phyloP scores from a whole-genome alignment of 2,888 invertebrate genomes.

The Tricholauxania praeusta region DNA sequence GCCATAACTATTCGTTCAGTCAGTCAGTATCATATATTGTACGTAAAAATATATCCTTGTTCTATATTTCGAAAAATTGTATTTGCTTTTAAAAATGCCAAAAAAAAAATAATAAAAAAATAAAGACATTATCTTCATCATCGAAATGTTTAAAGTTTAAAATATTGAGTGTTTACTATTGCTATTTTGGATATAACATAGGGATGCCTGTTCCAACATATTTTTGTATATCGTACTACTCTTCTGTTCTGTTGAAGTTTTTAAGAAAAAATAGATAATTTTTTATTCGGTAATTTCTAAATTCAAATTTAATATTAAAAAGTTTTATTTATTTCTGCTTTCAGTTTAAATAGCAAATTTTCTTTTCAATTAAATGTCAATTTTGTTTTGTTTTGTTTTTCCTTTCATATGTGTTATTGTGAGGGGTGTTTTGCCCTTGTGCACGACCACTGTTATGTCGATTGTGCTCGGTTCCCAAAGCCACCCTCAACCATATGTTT shows the following conservation, averaged over 20 bases:
- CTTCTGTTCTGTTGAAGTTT: no score
- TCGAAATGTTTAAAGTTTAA: neutral
- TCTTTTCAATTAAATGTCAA: neutral
- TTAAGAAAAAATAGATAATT: no score
- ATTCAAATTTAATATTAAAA: no score
- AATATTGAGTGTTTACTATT: no score
- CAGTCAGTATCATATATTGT: conserved; percentile 20
- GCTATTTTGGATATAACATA: no score
- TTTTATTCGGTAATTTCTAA: no score
- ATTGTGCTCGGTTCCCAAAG: neutral
- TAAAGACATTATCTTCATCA: conserved; percentile 29
- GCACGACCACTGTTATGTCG: neutral
- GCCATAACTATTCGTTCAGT: conserved; percentile 29
- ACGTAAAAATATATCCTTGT: conserved; percentile 28
- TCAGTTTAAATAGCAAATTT: neutral
- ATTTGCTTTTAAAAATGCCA: conserved; percentile 36
- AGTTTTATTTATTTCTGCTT: no score
- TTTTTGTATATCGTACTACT: no score
- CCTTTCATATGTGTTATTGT: neutral
- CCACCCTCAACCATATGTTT: conserved; percentile 12
- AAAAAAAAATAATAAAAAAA: conserved; percentile 1
- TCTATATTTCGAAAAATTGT: conserved; percentile 22
- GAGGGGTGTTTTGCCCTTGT: neutral
- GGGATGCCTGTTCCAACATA: no score
- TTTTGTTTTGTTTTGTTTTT: neutral